A percentile compares a stretch with the other conserved stretches of the same genome.
Evolutionary conservation across 2,797 vertebrate genomes (phyloP).

Genomic region (Eleutherodactylus coqui): DNA sequence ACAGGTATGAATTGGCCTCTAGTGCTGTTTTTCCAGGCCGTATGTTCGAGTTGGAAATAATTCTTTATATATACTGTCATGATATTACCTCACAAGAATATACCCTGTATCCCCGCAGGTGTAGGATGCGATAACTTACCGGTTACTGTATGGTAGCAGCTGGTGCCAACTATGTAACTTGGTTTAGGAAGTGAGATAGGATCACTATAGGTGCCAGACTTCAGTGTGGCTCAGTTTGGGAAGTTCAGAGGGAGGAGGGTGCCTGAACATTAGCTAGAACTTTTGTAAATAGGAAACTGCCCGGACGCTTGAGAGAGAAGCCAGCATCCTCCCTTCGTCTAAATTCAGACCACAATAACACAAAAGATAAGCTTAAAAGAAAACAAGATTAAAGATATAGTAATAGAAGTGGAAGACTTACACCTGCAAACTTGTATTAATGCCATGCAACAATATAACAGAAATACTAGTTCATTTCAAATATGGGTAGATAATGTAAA

Average conservation of each 20-base stretch:
- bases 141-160: conserved; percentile 66
- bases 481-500: not conserved
- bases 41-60: not conserved
- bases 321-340: not conserved
- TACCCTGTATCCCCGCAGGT: conserved; percentile 37
- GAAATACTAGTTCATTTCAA: not conserved
- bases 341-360: conserved; percentile 63
- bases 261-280: conserved; percentile 71
- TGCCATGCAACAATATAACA: not conserved
- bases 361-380: conserved; percentile 66
- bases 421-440: conserved; percentile 63
- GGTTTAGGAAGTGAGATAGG: conserved; percentile 76
- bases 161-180: conserved; percentile 62
- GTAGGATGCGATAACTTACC: not conserved
- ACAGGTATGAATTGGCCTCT: too few relatives aligned
- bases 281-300: conserved; percentile 72
- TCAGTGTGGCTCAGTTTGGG: conserved; percentile 70
- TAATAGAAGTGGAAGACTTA: conserved; percentile 67
- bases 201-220: conserved; percentile 73
- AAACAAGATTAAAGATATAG: conserved; percentile 58
- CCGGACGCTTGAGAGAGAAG: conserved; percentile 50
- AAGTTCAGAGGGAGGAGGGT: conserved; percentile 67
- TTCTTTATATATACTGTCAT: not conserved
- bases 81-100: not conserved
- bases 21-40: too few relatives aligned